Percentiles rank a stretch among this genome's conserved stretches.
Conservation (phyloP, 64 coral and sea anemone genomes). For the Porites australiensis region DNA sequence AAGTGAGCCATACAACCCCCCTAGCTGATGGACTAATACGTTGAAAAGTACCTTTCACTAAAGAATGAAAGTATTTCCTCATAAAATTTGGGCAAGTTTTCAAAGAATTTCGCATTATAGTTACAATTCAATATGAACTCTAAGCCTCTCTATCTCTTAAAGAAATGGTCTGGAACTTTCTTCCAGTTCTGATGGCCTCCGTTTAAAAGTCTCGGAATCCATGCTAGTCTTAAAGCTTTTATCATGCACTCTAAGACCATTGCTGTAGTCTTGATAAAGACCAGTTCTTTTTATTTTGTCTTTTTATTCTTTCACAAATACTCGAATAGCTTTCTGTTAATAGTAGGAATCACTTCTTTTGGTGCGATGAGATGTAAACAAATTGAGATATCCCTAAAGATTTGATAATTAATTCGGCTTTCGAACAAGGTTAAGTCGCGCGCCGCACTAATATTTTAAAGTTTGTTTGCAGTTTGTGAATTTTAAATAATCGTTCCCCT, state of each 20-base stretch:
- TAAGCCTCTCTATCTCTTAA: neutral
- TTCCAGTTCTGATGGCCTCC: neutral
- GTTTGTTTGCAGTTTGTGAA: neutral
- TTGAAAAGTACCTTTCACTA: too few relatives aligned
- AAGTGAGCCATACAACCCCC: too few relatives aligned
- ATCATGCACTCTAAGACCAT: neutral
- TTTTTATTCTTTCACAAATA: neutral
- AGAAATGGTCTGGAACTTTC: neutral
- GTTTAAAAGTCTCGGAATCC: neutral
- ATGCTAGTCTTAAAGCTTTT: neutral
- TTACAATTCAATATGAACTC: neutral
- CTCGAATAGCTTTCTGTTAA: neutral
- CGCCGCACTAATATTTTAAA: neutral
- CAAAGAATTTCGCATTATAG: too few relatives aligned
- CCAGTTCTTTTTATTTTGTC: neutral
- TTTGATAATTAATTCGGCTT: slow-evolving; percentile 4
- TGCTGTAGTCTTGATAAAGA: neutral
- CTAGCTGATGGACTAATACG: too few relatives aligned
- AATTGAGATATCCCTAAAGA: neutral
- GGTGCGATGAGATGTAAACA: neutral
- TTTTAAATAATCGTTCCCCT: neutral
- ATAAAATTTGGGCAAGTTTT: too few relatives aligned
- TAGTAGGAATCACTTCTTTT: neutral
- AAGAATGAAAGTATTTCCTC: too few relatives aligned
- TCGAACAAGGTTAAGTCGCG: slow-evolving; percentile 13